Base-by-base conservation (phyloP, 2,888 invertebrate genomes). In the Eutolmus rufibarbis region DNA sequence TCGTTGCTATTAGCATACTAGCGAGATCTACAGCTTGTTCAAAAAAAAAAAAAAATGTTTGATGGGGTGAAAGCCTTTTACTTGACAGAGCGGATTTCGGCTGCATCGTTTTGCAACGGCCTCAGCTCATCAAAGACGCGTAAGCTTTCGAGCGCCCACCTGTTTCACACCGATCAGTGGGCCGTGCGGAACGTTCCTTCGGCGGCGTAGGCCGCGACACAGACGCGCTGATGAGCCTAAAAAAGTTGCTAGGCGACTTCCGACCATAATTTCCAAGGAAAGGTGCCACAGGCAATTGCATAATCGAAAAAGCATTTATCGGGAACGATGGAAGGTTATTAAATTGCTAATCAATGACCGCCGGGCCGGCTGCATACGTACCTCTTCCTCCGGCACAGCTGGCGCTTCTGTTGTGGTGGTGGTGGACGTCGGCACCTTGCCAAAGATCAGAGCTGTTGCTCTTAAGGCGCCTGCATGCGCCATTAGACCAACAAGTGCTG, bases 381-480 rank as follows among this genome's bases (percentile, higher is more conserved):
- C 88, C 87, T 88, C 88, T 56, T 81, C 86, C 86, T 90, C 90
- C 37, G 89, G 87, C 90, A 87, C 90, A 90, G 31, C 94, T 19
- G 94, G 93, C n/a, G 93, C 93, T 82, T 93, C 93, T 34, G 93
- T 94, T 31, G 94, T 93, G 37, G 94, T 93, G 76, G 90, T 89
- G 87, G 89, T 90, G 86, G 91, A 89, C 88, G 91, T 90, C 89
- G 91, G 89, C 86, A 91, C 40, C 92, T 93, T 95, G 37, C 94
- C 92, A 91, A 94, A 94, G 91, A 95, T 94, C 88, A 95, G 93
- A 0, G 95, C 94, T 16, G 95, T 95, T 66, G 95, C 94, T 89
- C 94, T 93, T 66, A 94, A 93, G 40, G 93, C 93, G 87, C 93
- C 92, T 40, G 93, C 92, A 89, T 94, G 94, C 90, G 94, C 93